phyloP scores from a whole-genome alignment of 2,113 vertebrate genomes.

The Barnardius zonarius region DNA sequence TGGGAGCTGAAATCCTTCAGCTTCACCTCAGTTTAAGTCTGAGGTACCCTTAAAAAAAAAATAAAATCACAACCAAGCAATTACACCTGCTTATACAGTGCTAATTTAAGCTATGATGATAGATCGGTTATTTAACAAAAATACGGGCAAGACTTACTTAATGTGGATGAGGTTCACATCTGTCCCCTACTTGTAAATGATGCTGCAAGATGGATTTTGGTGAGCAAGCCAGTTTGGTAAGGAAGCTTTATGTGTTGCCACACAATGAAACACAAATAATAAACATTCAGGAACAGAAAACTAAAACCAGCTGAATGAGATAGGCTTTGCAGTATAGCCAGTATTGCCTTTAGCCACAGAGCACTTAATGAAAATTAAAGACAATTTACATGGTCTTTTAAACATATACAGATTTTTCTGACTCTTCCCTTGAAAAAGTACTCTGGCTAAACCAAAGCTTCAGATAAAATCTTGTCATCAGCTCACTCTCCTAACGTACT shows the following conservation, averaged over 20 bases:
- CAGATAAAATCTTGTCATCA: background rate
- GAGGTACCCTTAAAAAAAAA: background rate
- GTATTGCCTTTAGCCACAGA: background rate
- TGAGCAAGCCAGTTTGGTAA: background rate
- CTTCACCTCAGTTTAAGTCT: background rate
- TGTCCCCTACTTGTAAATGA: background rate
- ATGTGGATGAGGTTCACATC: background rate
- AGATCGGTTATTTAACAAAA: background rate
- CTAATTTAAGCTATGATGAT: background rate
- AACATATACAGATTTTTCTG: background rate
- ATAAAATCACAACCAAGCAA: background rate
- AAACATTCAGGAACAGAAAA: background rate
- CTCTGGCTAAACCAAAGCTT: background rate
- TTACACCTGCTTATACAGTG: background rate
- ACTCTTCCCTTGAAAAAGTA: background rate
- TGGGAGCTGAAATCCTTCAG: background rate
- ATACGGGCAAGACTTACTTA: background rate
- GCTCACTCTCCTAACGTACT: background rate
- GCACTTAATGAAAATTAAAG: background rate
- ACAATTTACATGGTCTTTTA: background rate
- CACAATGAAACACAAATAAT: background rate
- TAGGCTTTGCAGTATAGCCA: background rate
- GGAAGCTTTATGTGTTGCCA: background rate
- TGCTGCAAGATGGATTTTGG: background rate
- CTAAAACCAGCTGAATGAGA: background rate